Evolutionary conservation across 2,113 vertebrate genomes (phyloP).

Genomic region (Nothobranchius furzeri): DNA sequence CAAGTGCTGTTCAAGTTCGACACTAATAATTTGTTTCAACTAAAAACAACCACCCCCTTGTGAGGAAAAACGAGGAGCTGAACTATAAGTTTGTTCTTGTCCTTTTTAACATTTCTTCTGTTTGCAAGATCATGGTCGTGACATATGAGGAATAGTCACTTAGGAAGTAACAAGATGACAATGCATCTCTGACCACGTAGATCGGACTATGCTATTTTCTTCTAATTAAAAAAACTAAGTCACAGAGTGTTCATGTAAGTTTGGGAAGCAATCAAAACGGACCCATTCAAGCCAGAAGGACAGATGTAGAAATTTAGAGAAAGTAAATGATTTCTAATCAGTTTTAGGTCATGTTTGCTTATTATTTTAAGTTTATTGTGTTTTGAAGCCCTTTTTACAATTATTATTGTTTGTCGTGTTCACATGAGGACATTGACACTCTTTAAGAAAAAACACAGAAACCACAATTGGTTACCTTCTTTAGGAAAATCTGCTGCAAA

Average conservation of each 20-base stretch:
- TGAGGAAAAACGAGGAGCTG: slow-evolving; percentile 10
- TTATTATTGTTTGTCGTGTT: no score
- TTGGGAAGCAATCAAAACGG: not conserved
- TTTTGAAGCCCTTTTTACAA: not conserved
- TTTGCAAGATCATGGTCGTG: slow-evolving; percentile 4
- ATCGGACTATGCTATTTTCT: slow-evolving; percentile 3
- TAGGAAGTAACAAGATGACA: slow-evolving; percentile 53
- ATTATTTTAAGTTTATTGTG: not conserved
- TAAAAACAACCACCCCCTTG: slow-evolving; percentile 3
- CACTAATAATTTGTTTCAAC: slow-evolving; percentile 2
- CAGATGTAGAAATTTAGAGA: not conserved
- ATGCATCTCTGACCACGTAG: slow-evolving; percentile 21
- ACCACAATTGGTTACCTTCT: not conserved
- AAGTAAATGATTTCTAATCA: not conserved
- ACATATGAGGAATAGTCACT: slow-evolving; percentile 29
- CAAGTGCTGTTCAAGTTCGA: slow-evolving; percentile 42
- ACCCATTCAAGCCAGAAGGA: not conserved
- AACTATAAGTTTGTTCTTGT: slow-evolving; percentile 34
- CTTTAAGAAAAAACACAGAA: slow-evolving; percentile 1
- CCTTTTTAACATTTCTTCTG: slow-evolving; percentile 3
- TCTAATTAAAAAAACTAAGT: not conserved
- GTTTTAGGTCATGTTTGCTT: not conserved
- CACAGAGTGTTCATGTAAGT: not conserved
- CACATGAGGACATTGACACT: no score
- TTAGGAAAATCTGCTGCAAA: no score